These are phyloP conservation scores for Pseudopleuronectes americanus DNA, from an alignment of 2,797 vertebrate species.

Conservation along the genomic window DNA sequence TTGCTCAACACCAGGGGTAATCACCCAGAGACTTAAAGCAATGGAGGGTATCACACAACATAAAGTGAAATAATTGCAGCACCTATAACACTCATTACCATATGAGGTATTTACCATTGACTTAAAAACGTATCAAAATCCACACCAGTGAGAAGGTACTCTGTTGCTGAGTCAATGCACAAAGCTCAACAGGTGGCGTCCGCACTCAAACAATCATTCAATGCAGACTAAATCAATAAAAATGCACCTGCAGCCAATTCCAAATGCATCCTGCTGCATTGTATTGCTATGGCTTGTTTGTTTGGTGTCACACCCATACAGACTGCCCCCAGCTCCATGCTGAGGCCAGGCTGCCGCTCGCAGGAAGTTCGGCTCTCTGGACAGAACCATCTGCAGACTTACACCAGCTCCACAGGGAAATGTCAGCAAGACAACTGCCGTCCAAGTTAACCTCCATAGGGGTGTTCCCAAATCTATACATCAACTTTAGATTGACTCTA, in stretches of 20 bases:
- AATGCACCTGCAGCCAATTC: not conserved
- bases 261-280: conserved; percentile 16
- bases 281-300: conserved; percentile 34
- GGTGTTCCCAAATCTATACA: too few relatives aligned
- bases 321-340: too few relatives aligned
- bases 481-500: too few relatives aligned
- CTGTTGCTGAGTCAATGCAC: not conserved
- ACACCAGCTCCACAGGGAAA: too few relatives aligned
- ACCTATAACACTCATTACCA: too few relatives aligned
- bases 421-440: too few relatives aligned
- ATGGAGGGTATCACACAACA: conserved; percentile 36
- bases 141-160: conserved; percentile 10
- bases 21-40: conserved; percentile 40
- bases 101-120: conserved; percentile 6
- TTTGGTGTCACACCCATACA: conserved; percentile 63
- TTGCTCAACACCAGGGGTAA: conserved; percentile 31
- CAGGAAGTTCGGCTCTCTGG: conserved; percentile 72
- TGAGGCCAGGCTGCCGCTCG: conserved; percentile 6
- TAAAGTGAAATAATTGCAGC: conserved; percentile 35
- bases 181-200: conserved; percentile 47
- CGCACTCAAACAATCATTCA: not conserved
- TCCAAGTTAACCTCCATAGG: too few relatives aligned
- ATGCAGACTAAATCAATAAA: not conserved
- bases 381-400: conserved; percentile 52
- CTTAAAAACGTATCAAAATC: conserved; percentile 30